Evolutionary conservation across 2,797 vertebrate genomes (phyloP), one percentile per base, ranked within the genome.

Genomic region (Todus mexicanus): DNA sequence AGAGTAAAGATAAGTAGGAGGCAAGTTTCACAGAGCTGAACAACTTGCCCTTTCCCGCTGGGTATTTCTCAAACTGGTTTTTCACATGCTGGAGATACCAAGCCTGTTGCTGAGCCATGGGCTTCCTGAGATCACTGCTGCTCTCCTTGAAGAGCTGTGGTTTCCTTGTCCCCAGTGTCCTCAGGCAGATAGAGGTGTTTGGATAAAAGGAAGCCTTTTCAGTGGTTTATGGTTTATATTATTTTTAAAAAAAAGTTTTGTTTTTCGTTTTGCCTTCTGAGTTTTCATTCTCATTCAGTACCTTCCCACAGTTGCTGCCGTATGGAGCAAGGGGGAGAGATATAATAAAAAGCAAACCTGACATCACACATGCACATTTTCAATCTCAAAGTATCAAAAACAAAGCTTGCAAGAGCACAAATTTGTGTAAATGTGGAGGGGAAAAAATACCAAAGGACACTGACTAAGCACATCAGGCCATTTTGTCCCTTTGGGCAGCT

Each of bases 311-410:
- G 33, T 79, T 85, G 63, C 66, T 95, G 80, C 76, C 71, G 10
- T 16, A 54, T 38, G 35, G 59, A 72, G 68, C 35, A 92, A 80
- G 51, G 56, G 63, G 70, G 37, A 92, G 93, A 43, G 78, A 37
- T 61, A 71, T 47, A 84, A 75, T 83, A 93, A 91, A 93, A 93
- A 95, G 76, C 86, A 93, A 96, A 95, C 71, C 71, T 93, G 89
- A 92, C 95, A 94, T 93, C 92, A 96, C 90, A 89, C 90, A 35
- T 63, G 73, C 92, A 97, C 59, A 3, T 81, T 64, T 89, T 84
- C 90, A 95, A 89, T 94, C 87, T 85, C 65, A 84, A 94, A 89
- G 87, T 97, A 94, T 94, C 82, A 94, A 95, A 97, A 96, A 56
- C 86, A 92, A 95, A 95, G 82, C 79, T 87, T 95, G 85, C 87